Evolutionary conservation across 2,888 invertebrate species (phyloP), one percentile per base, ranked within the genome.

Genomic region (Noctua janthina): DNA sequence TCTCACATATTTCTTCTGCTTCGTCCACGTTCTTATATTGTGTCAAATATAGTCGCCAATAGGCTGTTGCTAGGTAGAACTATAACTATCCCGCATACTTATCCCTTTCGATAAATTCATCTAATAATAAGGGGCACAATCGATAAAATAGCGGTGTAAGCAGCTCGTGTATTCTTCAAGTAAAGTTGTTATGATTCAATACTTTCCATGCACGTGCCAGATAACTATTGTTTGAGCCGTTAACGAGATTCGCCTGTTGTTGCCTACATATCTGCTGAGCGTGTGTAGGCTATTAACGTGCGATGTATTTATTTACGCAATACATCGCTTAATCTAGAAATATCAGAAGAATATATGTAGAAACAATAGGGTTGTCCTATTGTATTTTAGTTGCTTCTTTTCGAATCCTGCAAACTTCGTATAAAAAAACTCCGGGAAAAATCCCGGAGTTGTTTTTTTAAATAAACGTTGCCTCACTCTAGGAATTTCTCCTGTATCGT

Each of bases 141-240:
- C 20, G 83, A 83, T 83, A 59, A 70, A 72, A 64, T 15, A 59
- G 49, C 49, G 29, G 11, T 23, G 66, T 49, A 69, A 35, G 46
- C 59, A 73, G 46, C 83, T 70, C 83, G 87, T 86, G 83, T 62
- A 69, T 64, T 56, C 82, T 69, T 76, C 68, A 29, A 76, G 68
- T 43, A 51, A 43, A 79, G 49, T 67, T 74, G 71, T 83, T 83
- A 51, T 78, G 87, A 74, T 51, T 17, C 56, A n/a, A 78, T 70
- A 78, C 46, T 74, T 54, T 71, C 46, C 62, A 56, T 74, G 51
- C 84, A 87, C 84, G 84, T 87, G 87, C 46, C 74, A 74, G 79
- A 87, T 87, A 74, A 75, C 35, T 76, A 83, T 83, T 74, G 83
- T 71, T 64, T 8, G 49, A 87, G 62, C 46, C 17, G 71, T 59